Evolutionary conservation across 2,888 invertebrate species (phyloP).

Genomic region (Opisthograptis luteolata): DNA sequence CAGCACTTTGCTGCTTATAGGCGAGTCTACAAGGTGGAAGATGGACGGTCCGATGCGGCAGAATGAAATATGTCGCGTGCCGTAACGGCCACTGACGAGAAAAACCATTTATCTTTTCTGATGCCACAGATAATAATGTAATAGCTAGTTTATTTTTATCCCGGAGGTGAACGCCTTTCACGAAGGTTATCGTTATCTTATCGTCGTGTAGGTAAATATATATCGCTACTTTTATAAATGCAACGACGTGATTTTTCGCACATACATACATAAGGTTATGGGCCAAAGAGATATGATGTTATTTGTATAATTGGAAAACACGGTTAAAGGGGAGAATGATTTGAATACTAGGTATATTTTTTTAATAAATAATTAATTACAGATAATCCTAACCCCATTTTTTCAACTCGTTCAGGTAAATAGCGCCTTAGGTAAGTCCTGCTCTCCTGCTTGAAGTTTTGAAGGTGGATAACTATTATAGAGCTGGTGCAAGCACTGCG

Average conservation of each 20-base stretch:
- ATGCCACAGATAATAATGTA: conserved; percentile 20
- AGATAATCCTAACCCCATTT: too few relatives aligned
- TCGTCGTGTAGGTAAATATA: background rate
- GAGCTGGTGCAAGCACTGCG: conserved; percentile 16
- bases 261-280: too few relatives aligned
- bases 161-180: conserved; percentile 8
- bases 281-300: too few relatives aligned
- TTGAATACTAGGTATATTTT: too few relatives aligned
- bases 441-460: background rate
- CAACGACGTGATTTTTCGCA: too few relatives aligned
- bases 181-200: conserved; percentile 7
- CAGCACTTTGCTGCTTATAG: conserved; percentile 10
- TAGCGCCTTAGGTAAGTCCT: background rate
- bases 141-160: conserved; percentile 23
- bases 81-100: conserved; percentile 32
- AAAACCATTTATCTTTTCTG: conserved; percentile 39
- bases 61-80: conserved; percentile 42
- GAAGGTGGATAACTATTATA: conserved; percentile 10
- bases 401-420: too few relatives aligned
- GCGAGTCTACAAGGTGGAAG: conserved; percentile 40
- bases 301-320: too few relatives aligned
- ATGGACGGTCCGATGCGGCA: conserved; percentile 25
- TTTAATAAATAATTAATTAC: too few relatives aligned
- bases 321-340: too few relatives aligned
- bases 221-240: too few relatives aligned